Evolutionary conservation across 2,888 invertebrate species (phyloP).

Genomic region (Micoletzkya japonica): DNA sequence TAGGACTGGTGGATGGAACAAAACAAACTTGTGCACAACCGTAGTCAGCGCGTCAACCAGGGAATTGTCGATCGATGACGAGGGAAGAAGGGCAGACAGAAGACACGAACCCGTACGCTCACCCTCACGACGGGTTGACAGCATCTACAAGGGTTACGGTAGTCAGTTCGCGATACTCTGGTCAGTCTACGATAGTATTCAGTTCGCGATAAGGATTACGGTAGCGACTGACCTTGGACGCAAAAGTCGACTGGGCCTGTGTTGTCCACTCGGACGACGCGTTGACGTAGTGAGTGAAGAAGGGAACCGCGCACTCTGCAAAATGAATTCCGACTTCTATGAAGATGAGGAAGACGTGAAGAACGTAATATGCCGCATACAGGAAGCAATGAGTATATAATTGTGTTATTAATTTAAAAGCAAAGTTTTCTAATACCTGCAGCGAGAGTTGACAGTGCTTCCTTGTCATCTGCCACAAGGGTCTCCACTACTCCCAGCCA

Average conservation of each 20-base stretch:
- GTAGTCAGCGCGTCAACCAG: slow-evolving; percentile 23
- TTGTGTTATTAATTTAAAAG: neutral
- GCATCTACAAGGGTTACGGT: slow-evolving; percentile 22
- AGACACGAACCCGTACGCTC: slow-evolving; percentile 13
- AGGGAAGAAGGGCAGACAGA: slow-evolving; percentile 13
- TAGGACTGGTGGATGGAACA: too few species aligned
- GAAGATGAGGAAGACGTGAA: neutral
- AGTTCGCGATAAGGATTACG: too few species aligned
- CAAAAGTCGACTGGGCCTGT: too few species aligned
- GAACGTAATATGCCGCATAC: neutral
- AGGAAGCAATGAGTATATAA: too few species aligned
- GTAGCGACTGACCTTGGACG: too few species aligned
- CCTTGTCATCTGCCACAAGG: slow-evolving; percentile 14
- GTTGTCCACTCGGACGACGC: neutral
- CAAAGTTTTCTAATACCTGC: slow-evolving; percentile 2
- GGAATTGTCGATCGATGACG: slow-evolving; percentile 6
- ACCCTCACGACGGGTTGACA: slow-evolving; percentile 22
- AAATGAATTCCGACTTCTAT: neutral
- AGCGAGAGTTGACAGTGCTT: slow-evolving; percentile 3
- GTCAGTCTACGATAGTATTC: too few species aligned
- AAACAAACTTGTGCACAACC: slow-evolving; percentile 16
- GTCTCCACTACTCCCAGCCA: slow-evolving; percentile 23
- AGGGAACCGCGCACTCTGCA: slow-evolving; percentile 19
- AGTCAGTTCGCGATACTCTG: too few species aligned
- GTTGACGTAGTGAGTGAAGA: slow-evolving; percentile 25